Base-by-base conservation (phyloP, 2,113 vertebrate genomes). In the Arizona elegans region DNA sequence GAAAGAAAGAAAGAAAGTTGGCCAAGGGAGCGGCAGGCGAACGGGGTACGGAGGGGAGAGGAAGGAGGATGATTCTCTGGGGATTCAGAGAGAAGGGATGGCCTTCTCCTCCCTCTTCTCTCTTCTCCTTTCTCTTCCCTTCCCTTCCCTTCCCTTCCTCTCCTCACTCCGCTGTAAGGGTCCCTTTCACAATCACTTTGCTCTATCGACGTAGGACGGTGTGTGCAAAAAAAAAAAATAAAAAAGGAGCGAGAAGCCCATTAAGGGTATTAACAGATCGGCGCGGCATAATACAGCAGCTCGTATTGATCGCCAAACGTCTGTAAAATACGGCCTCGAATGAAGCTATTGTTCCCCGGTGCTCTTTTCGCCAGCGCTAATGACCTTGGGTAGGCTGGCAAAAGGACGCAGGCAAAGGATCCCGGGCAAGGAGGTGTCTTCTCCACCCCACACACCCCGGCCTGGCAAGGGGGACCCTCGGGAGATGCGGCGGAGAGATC, bases 221-320 rank as follows among this genome's bases (percentile, higher is more conserved):
- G 96, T 93, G 97, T 93, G 97, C 98, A 97, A 98, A 97, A 65
- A 65, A 98, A 38, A 38, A 38, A 97, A 70, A 65, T 98, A 97
- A 70, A 97, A 70, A 65, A 98, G 97, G 98, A 98, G 97, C 97
- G 97, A 97, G 97, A 96, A 97, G 97, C 97, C 98, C 98, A 99
- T 99, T 98, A 99, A 94, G 98, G 97, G 98, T 98, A 99, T 99
- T 98, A 99, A 99, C 98, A 98, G 98, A 99, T 99, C 98, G 97
- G 96, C 96, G 97, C 98, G 97, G 97, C 98, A 98, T 98, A 98
- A 98, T 98, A 98, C 98, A 98, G 97, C 98, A 97, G 98, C 97
- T 97, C 97, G 58, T 98, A 99, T 99, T 98, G 98, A 99, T 99
- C 98, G 95, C 96, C 70, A 96, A 98, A 98, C 97, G 98, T 98